Evolutionary conservation across 2,113 vertebrate species (phyloP).

Genomic region (Equus quagga): DNA sequence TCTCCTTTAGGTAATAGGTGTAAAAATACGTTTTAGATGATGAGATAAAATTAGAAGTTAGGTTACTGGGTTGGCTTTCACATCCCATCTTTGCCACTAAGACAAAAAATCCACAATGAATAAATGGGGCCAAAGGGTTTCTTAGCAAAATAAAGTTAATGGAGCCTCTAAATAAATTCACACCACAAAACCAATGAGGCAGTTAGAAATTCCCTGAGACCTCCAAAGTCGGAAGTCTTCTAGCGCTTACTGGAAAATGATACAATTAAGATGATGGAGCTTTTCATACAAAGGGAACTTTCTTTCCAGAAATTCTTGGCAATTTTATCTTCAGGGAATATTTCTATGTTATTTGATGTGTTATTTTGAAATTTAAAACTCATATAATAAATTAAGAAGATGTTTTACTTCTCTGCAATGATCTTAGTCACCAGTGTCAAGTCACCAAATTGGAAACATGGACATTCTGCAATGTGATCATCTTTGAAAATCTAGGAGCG

Average conservation of each 20-base stretch:
- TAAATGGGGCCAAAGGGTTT: background rate
- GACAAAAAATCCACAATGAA: constrained; percentile 60
- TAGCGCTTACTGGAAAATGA: constrained; percentile 56
- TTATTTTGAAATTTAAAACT: constrained; percentile 40
- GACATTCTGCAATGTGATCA: background rate
- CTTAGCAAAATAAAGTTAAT: constrained; percentile 58
- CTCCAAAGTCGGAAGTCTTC: background rate
- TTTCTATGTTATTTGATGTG: background rate
- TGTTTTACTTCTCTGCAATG: background rate
- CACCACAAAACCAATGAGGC: constrained; percentile 23
- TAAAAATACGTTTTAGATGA: constrained; percentile 77
- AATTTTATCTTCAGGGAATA: background rate
- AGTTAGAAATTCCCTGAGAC: constrained; percentile 43
- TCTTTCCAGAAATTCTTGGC: background rate
- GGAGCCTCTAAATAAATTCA: constrained; percentile 34
- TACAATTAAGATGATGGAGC: background rate
- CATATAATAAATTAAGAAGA: background rate
- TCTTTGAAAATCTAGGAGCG: background rate
- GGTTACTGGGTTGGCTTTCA: constrained; percentile 27
- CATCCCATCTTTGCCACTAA: constrained; percentile 20
- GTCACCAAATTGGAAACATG: background rate
- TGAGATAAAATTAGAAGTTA: constrained; percentile 67
- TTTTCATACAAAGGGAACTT: background rate
- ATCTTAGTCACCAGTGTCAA: background rate
- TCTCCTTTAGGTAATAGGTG: constrained; percentile 64